A percentile compares a stretch with the other conserved stretches of the same genome.
phyloP scores from a whole-genome alignment of 2,888 invertebrate genomes.

The Cloeon dipterum region DNA sequence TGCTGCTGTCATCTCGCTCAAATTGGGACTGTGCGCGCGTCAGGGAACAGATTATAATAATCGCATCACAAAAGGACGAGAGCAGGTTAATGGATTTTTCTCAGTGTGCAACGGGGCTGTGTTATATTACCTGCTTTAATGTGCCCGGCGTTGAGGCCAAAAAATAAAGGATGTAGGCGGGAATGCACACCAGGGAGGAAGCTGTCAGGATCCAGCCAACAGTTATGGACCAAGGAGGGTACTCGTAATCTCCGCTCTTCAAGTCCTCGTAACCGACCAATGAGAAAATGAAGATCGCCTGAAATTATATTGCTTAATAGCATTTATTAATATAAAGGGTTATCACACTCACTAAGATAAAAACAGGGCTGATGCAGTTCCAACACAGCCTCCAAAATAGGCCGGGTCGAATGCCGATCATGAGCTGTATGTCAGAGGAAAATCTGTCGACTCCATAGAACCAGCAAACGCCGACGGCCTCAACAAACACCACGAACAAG shows the following conservation, averaged over 20 bases:
- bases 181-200: constrained; percentile 69
- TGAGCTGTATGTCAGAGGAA: constrained; percentile 54
- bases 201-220: constrained; percentile 65
- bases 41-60: no score
- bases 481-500: constrained; percentile 75
- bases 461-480: constrained; percentile 77
- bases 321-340: neutral
- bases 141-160: constrained; percentile 42
- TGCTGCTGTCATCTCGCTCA: no score
- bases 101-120: no score
- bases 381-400: constrained; percentile 65
- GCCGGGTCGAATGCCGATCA: constrained; percentile 59
- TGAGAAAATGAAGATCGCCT: constrained; percentile 66
- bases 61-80: no score
- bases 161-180: constrained; percentile 60
- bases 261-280: constrained; percentile 59
- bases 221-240: constrained; percentile 59
- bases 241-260: constrained; percentile 45
- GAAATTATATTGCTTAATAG: constrained; percentile 4
- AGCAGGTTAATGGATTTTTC: no score
- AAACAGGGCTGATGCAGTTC: constrained; percentile 69
- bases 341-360: constrained; percentile 38
- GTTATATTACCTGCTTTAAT: constrained; percentile 24
- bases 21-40: no score
- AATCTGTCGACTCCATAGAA: constrained; percentile 67